These are phyloP conservation scores for Chironomus striatipennis DNA, from an alignment of 1,140 invertebrate species.

Conservation along the genomic window DNA sequence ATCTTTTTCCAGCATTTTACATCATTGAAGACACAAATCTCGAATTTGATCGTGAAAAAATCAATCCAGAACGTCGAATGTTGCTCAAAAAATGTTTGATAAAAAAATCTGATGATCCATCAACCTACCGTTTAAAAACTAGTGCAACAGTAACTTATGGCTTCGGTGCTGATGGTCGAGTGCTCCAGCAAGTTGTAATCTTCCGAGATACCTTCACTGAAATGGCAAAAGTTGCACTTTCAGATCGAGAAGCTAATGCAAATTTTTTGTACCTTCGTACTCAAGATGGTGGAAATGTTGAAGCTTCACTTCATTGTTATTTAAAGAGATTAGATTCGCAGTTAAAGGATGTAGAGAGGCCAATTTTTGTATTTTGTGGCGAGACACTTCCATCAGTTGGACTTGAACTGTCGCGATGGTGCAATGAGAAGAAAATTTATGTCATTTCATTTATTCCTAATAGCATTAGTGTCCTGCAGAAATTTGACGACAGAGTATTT, in stretches of 20 bases:
- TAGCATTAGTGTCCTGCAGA: not conserved
- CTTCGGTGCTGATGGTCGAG: not conserved
- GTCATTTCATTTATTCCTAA: not conserved
- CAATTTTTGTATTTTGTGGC: not conserved
- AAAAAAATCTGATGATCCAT: not conserved
- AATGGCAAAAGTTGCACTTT: not conserved
- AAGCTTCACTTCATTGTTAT: not conserved
- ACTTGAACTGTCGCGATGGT: not conserved
- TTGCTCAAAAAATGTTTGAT: not conserved
- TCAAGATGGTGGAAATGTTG: not conserved
- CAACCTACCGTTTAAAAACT: not conserved
- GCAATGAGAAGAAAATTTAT: not conserved
- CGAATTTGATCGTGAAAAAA: not conserved
- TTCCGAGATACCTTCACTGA: not conserved
- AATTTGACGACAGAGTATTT: not conserved
- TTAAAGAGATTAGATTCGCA: not conserved
- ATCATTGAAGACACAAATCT: not conserved
- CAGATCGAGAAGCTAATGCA: not conserved
- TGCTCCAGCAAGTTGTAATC: not conserved
- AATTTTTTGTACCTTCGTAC: not conserved
- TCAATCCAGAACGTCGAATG: not conserved
- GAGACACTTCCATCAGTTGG: not conserved
- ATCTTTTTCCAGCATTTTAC: not conserved
- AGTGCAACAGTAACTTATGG: not conserved
- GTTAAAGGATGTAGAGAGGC: not conserved